Base-by-base conservation (phyloP, 2,113 vertebrate species). In the Saiga tatarica region DNA sequence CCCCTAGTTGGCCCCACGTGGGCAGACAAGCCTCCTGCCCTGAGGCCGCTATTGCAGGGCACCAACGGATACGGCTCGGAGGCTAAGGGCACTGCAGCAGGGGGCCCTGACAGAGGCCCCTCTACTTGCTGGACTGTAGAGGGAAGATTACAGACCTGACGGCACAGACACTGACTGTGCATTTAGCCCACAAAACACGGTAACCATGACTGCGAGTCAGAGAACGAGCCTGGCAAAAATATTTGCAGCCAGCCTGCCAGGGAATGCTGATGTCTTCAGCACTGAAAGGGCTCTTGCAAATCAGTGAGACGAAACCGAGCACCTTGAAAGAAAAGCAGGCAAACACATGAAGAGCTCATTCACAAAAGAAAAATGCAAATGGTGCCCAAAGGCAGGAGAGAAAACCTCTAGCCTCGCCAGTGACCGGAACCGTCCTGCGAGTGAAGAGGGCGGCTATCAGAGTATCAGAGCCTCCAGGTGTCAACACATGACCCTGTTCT, bases 221-320 rank as follows among this genome's bases (percentile, higher is more conserved):
- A 39, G 6, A 16, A 12, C 2, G 3, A 62, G n/a, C 33, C 6
- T 1, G 5, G 67, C 5, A 25, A 11, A 39, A 33, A 2, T 2
- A 2, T 2, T 8, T 39, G 55, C 30, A 2, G 25, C 11, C 0
- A 2, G 4, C 1, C 1, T 0, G 83, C 25, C 36, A 3, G 28
- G 42, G 52, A 7, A 15, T 0, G 30, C 0, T 0, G 0, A 3
- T 1, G 3, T 8, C 42, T 19, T 36, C 16, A 14, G 0, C 14
- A 3, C 9, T 10, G 45, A 86, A 23, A 39, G 53, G 42, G 42
- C 10, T 50, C 39, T 50, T 11, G 19, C 53, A 28, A 1, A n/a
- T 6, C 91, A 21, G 12, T 5, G 9, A 36, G 5, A 12, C 1
- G 19, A 10, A 23, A 16, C 50, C 5, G 26, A 53, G 7, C 21